Percentiles rank a stretch among this genome's conserved stretches.
phyloP scores from a whole-genome alignment of 2,888 invertebrate genomes.

The Calliphora vomitoria region DNA sequence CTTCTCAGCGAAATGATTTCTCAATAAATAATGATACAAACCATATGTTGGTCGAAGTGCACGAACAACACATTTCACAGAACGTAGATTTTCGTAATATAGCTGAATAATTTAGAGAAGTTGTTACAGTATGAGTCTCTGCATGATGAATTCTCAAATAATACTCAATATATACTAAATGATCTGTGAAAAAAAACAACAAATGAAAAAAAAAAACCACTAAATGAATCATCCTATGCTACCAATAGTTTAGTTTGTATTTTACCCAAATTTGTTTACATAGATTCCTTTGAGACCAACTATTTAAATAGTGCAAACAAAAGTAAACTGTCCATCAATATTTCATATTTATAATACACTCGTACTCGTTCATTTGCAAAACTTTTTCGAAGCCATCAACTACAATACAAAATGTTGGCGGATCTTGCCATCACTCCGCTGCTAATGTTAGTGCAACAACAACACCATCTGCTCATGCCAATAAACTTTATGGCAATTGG shows the following conservation, averaged over 20 bases:
- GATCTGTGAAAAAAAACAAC: neutral
- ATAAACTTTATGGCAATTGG: slow-evolving; percentile 32
- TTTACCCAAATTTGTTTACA: slow-evolving; percentile 1
- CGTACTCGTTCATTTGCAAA: neutral
- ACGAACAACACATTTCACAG: no score
- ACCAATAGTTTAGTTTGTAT: neutral
- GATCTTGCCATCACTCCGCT: neutral
- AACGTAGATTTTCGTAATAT: no score
- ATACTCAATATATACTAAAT: no score
- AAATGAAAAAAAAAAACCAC: neutral
- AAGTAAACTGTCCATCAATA: no score
- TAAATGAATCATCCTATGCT: no score
- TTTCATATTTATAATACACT: neutral
- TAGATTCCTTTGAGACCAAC: slow-evolving; percentile 13
- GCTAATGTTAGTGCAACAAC: slow-evolving; percentile 2
- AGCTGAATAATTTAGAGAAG: no score
- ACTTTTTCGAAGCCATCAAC: neutral
- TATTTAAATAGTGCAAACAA: slow-evolving; percentile 1
- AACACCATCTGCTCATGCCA: neutral
- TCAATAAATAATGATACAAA: no score
- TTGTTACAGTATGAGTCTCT: no score
- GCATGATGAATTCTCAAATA: no score
- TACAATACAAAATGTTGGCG: slow-evolving; percentile 3
- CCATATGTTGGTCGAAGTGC: no score
- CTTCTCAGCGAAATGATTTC: no score